Base-by-base conservation (phyloP, 2,113 vertebrate species). In the Agapornis roseicollis region DNA sequence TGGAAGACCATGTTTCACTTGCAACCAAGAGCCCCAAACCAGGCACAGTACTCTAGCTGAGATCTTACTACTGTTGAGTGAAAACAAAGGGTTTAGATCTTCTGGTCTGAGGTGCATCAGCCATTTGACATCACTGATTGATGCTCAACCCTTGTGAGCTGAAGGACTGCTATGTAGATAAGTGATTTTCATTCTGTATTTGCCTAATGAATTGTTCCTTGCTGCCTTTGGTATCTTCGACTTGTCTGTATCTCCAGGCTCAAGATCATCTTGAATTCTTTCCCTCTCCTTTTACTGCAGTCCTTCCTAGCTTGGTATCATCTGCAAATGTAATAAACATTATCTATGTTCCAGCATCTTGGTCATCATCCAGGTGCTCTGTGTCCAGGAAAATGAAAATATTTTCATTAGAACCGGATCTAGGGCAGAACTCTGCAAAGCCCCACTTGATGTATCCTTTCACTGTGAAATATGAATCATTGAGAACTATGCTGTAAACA, bases 241-340 rank as follows among this genome's bases (percentile, higher is more conserved):
- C 37, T 86, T 74, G 50, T 42, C 29, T 42, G 14, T 74, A 31
- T 39, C 55, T 83, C 20, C 46, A 80, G 42, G 31, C 46, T 86
- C 72, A 55, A 39, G 72, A 81, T 37, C 27, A 47, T 0, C 0
- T 68, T 88, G 52, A 64, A 42, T 81, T 78, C 18, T 84, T 23
- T 72, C 14, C 6, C 31, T 93, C 33, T 65, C 17, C 16, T 27
- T 88, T 92, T 79, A 44, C 6, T 68, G 52, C 29, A 71, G 35
- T 56, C 12, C 19, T 89, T 93, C 56, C 35, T 89, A 61, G 33
- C 2, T 28, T 90, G 50, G 47, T 92, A 41, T 86, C 35, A 90
- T 94, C 89, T 95, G 96, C 28, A 94, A 81, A 93, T 92, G 80
- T 56, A 95, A 94, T 94, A 94, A 92, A 84, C 39, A 55, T 90